Evolutionary conservation across 2,797 vertebrate genomes (phyloP), one percentile per base, ranked within the genome.

Genomic region (Micromesistius poutassou): DNA sequence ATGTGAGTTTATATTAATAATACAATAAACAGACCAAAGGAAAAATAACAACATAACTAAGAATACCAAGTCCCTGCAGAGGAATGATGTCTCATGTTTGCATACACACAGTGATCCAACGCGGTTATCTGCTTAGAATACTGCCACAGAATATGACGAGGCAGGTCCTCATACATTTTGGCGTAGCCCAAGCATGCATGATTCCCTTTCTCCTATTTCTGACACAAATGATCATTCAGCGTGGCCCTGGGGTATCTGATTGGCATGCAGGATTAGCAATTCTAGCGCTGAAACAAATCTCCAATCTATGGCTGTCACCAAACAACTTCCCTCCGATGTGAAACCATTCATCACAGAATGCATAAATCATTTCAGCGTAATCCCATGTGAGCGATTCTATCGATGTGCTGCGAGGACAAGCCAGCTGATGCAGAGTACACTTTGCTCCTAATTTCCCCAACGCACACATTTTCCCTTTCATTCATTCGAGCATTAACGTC

Each of bases 361-460:
- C 76, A 83, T 83, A 79, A 76, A 82, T 84, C 78, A 87, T 85
- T 78, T 38, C 81, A 80, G 78, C 83, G 80, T 85, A 55, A 78
- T 77, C 87, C 68, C 38, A 30, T 77, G 74, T 74, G 73, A 86
- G 50, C 85, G 82, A n/a, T 74, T 74, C 86, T 89, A 89, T 90
- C 89, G 88, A 89, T 89, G 77, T 74, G 55, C 22, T n/a, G 40
- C 46, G 78, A 85, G 84, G 87, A 89, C 83, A 79, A 80, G 82
- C 74, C 76, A 78, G 88, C 55, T 79, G 55, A 28, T 38, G 72
- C 74, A 76, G 73, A 87, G 76, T 76, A 77, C 86, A 84, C 80
- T 87, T 83, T 78, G 76, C 81, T 83, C 9, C 87, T 87, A 84
- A 89, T 90, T 89, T 89, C 83, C 86, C 87, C 84, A 81, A 30